These are phyloP conservation scores for Holothuria scabra DNA, from an alignment of 53 echinoderm and acorn worm genomes.

Conservation along the genomic window DNA sequence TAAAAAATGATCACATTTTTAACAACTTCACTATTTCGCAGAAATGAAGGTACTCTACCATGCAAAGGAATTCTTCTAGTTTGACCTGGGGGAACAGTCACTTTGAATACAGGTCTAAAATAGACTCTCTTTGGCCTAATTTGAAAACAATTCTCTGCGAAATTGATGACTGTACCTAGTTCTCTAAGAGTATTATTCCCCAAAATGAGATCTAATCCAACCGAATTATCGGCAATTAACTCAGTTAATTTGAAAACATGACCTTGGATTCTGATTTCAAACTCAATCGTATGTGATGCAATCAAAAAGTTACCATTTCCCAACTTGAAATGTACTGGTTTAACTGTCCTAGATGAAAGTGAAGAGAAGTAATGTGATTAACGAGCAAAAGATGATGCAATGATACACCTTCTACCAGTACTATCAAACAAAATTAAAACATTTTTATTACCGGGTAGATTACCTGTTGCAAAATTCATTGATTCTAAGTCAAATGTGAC, in stretches of 20 bases:
- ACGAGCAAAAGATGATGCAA: slow-evolving; percentile 6
- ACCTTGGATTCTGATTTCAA: too few relatives aligned
- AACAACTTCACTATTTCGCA: not conserved
- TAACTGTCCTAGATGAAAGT: not conserved
- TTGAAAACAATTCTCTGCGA: too few relatives aligned
- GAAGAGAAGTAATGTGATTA: not conserved
- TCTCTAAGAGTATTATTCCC: too few relatives aligned
- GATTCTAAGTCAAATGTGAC: not conserved
- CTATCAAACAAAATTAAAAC: slow-evolving; percentile 13
- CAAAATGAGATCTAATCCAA: too few relatives aligned
- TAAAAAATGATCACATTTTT: not conserved
- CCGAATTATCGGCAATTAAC: too few relatives aligned
- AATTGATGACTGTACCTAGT: too few relatives aligned
- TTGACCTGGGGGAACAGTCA: not conserved
- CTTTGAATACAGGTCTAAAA: not conserved
- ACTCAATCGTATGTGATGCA: not conserved
- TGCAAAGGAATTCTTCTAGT: not conserved
- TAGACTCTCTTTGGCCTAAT: not conserved
- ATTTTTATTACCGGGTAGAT: not conserved
- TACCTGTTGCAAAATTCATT: not conserved
- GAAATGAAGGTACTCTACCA: too few relatives aligned
- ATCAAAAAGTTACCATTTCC: not conserved
- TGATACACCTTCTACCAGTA: not conserved
- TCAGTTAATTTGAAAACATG: too few relatives aligned
- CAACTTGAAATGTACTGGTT: slow-evolving; percentile 2